Percentiles rank a stretch among this genome's conserved stretches.
These are phyloP conservation scores for Diuraphis noxia DNA, from an alignment of 1,140 invertebrate genomes.

Conservation along the genomic window DNA sequence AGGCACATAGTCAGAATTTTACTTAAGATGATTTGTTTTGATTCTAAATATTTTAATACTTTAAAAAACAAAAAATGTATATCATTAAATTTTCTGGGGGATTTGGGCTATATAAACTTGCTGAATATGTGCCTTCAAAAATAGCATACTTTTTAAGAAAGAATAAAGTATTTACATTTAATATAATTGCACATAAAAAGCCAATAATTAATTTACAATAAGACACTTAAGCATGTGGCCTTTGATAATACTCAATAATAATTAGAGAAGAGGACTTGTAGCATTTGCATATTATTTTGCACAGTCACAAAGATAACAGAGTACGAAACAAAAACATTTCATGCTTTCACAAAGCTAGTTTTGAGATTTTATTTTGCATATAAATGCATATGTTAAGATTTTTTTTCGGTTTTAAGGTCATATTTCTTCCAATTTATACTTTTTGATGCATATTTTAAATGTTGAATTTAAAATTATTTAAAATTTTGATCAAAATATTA, in stretches of 20 bases:
- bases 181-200: slow-evolving; percentile 21
- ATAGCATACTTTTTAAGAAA: neutral
- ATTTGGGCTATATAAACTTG: neutral
- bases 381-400: too few relatives aligned
- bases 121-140: neutral
- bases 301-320: too few relatives aligned
- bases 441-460: too few relatives aligned
- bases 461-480: too few relatives aligned
- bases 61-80: neutral
- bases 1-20: neutral
- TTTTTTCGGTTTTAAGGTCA: too few relatives aligned
- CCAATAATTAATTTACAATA: neutral
- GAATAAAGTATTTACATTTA: neutral
- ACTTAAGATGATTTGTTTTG: neutral
- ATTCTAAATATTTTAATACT: neutral
- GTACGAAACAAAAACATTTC: too few relatives aligned
- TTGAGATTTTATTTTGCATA: too few relatives aligned
- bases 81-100: neutral
- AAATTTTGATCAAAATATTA: too few relatives aligned
- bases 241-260: slow-evolving; percentile 37
- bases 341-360: too few relatives aligned
- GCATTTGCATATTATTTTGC: too few relatives aligned
- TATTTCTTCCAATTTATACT: too few relatives aligned
- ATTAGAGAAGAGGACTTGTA: too few relatives aligned
- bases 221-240: neutral